A percentile compares a stretch with the other conserved stretches of the same genome.
These are phyloP conservation scores for Poecilia velifera DNA, from an alignment of 2,797 vertebrate species.

Conservation along the genomic window DNA sequence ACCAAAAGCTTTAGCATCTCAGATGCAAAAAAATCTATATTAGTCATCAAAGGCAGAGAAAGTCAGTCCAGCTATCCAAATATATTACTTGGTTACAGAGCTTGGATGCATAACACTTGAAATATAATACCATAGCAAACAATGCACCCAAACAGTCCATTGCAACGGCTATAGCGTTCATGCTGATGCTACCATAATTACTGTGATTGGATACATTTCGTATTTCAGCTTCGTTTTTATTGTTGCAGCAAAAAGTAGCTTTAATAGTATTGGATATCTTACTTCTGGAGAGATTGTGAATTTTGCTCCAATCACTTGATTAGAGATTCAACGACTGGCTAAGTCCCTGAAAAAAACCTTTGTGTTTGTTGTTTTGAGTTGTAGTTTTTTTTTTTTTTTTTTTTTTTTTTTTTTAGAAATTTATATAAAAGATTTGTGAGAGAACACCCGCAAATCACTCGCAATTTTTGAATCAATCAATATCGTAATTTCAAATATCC, in stretches of 20 bases:
- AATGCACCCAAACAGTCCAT: background rate
- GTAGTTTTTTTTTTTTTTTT: background rate
- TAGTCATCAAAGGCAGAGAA: background rate
- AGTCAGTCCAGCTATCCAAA: background rate
- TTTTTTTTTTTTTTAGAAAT: background rate
- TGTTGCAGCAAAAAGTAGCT: background rate
- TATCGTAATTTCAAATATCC: too few species aligned
- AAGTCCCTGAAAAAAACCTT: background rate
- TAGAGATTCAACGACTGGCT: background rate
- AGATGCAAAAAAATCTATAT: background rate
- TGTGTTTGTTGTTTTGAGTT: background rate
- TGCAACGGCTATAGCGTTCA: background rate
- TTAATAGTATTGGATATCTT: background rate
- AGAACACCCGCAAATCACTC: background rate
- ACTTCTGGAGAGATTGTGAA: background rate
- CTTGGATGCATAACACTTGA: background rate
- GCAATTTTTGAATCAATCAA: too few species aligned
- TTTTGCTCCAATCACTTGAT: background rate
- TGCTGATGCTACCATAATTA: background rate
- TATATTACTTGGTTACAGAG: background rate
- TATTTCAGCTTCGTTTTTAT: background rate
- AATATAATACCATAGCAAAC: constrained; percentile 1
- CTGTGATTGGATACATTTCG: background rate
- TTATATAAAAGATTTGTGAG: background rate
- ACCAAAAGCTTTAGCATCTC: background rate